Evolutionary conservation across 2,797 vertebrate genomes (phyloP), one percentile per base, ranked within the genome.

Genomic region (Alca torda): DNA sequence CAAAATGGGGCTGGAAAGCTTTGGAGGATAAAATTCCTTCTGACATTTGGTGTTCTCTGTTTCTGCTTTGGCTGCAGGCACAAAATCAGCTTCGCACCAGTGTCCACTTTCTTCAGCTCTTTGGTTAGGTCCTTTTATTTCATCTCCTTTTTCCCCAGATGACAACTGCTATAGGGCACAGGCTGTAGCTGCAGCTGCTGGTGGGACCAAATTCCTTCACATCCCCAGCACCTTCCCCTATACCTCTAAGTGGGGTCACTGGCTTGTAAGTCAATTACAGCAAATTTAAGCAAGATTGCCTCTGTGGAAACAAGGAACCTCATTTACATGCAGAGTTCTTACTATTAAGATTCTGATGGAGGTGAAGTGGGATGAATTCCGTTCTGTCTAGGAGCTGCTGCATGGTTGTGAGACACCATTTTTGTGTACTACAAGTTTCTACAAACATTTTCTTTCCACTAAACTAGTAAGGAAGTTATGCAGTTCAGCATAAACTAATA

Each of bases 1-100:
- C 86, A 96, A 95, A 97, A 80, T 19, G 21, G 26, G 53, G 11
- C 41, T 89, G 84, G 74, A 80, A 85, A 94, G 26, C 53, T 80
- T 68, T 23, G 0, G 3, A 87, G 86, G 80, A 77, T 87, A 90
- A 96, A 78, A 64, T 80, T 95, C 68, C 75, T 87, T 72, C 81
- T 94, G 88, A 63, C 74, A 89, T 87, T 86, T 35, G 53, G 86
- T 88, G 67, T 69, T 90, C 61, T 81, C 25, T 83, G 68, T 37
- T 78, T 84, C 57, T 91, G 48, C 60, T 89, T 80, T 50, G 68
- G 37, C 81, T 80, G 28, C 45, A 78, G 75, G 37, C 65, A 76
- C 0, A 0, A 83, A 64, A 64, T 82, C 72, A 74, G 7, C 86
- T 80, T 61, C 48, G 39, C 24, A 54, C 12, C 1, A 1, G 33